Base-by-base conservation (phyloP, 1,140 invertebrate species). In the Hestina assimilis region DNA sequence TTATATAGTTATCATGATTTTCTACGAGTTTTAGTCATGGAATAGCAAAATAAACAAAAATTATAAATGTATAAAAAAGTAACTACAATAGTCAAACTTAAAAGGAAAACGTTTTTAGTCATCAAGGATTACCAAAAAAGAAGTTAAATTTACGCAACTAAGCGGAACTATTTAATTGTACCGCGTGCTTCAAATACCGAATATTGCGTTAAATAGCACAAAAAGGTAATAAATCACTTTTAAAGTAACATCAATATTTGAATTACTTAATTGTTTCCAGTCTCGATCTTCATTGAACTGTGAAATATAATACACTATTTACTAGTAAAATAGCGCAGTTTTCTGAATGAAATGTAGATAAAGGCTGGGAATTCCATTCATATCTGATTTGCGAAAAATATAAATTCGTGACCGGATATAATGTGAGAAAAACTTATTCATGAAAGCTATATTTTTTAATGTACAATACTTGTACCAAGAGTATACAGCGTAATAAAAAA, bases 151-250 rank as follows among this genome's bases (percentile, higher is more conserved):
- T 15, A 28, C 15, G 15, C 11, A 45, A 6, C 26, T 45, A 3
- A 45, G 47, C 33, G 47, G 33, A 51, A 51, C 47, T 26, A 3
- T 40, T 40, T 51, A 51, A 51, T 26, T 51, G 15, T 24, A 51
- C 40, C 21, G 47, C 47, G 47, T 51, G 47, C 33, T 19, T 20
- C 43, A 46, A 19, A 26, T 46, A 46, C 28, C 12, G 26, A 1
- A 2, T 40, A 51, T 40, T 40, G 33, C 47, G 40, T 26, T 17
- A 40, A 19, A 14, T 3, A 8, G 15, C 15, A 19, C 7, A 51
- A 51, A 48, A 40, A 15, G 8, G 33, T 5, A 46, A 29, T 2
- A 6, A 47, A 20, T 6, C 29, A n/a, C n/a, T n/a, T n/a, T n/a
- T n/a, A n/a, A n/a, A n/a, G n/a, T n/a, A n/a, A n/a, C n/a, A n/a